Base-by-base conservation (phyloP, 1,140 invertebrate genomes). In the Sipha flava region DNA sequence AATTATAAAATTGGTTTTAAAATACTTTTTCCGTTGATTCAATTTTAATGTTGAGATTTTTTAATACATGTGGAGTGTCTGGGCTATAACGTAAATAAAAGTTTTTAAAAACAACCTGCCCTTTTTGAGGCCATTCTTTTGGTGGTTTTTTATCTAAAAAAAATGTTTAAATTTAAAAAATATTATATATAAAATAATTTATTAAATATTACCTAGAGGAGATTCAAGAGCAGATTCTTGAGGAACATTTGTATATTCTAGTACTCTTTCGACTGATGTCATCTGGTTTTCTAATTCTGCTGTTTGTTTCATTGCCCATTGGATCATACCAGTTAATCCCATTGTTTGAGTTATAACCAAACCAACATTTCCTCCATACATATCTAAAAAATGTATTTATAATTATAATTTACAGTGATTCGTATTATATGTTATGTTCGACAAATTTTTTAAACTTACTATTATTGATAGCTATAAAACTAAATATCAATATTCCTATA, bases 291-390 rank as follows among this genome's bases (percentile, higher is more conserved):
- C 85, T 2, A 90, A 87, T 83, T 91, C 90, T 7, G 90, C 90
- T 16, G 90, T 91, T 83, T 95, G 93, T 77, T 91, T 87, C 79
- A 96, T 90, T 3, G 92, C 93, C 88, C 92, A 94, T 86, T 96
- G 94, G 79, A 97, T 89, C 87, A 92, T 91, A 2, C 93, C 92
- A 6, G 91, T 92, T 52, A 97, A 84, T 2, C 91, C 90, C 82
- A 96, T 88, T 1, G 92, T 90, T 84, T 96, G 95, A 0, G 94
- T 93, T 79, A 97, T 92, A 0, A 92, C 93, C n/a, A 97, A 85
- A 18, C 95, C 95, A 23, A 95, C 93, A 72, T 89, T 86, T 16
- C 90, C 91, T 6, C 89, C 88, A 70, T 85, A 83, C 23, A 84
- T 80, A 37, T 81, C 87, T 87, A 47, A 12, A 80, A 62, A 81